Conservation (phyloP, 2,113 vertebrate species). For the Gavialis gangeticus region DNA sequence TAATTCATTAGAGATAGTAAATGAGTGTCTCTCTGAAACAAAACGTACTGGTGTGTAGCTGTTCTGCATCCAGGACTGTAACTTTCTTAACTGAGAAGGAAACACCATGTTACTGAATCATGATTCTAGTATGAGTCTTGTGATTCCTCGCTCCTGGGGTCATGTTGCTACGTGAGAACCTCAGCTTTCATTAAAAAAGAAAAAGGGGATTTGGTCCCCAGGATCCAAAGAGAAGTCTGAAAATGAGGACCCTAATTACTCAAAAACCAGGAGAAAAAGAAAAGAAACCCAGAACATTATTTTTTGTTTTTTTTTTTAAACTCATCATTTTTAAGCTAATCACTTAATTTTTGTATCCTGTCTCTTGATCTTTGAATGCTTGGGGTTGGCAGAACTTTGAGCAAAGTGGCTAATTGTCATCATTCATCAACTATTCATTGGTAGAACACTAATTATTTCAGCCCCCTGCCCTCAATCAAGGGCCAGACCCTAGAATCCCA, state of each 20-base stretch:
- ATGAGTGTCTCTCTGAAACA: fast-evolving
- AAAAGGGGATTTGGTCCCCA: neutral
- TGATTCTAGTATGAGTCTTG: neutral
- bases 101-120: neutral
- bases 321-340: neutral
- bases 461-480: constrained; percentile 24
- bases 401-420: constrained; percentile 70
- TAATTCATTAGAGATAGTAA: fast-evolving
- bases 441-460: constrained; percentile 54
- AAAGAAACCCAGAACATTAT: neutral
- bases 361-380: constrained; percentile 62
- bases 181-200: neutral
- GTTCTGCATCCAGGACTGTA: neutral
- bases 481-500: neutral
- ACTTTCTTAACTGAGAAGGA: neutral
- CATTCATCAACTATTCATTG: constrained; percentile 55
- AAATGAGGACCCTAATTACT: neutral
- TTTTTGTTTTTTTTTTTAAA: neutral
- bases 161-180: neutral
- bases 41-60: fast-evolving
- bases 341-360: neutral
- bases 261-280: neutral
- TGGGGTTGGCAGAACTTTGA: constrained; percentile 41
- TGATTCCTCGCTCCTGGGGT: neutral
- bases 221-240: neutral